Evolutionary conservation across 2,113 vertebrate genomes (phyloP), one percentile per base, ranked within the genome.

Genomic region (Periophthalmodon schlosseri): DNA sequence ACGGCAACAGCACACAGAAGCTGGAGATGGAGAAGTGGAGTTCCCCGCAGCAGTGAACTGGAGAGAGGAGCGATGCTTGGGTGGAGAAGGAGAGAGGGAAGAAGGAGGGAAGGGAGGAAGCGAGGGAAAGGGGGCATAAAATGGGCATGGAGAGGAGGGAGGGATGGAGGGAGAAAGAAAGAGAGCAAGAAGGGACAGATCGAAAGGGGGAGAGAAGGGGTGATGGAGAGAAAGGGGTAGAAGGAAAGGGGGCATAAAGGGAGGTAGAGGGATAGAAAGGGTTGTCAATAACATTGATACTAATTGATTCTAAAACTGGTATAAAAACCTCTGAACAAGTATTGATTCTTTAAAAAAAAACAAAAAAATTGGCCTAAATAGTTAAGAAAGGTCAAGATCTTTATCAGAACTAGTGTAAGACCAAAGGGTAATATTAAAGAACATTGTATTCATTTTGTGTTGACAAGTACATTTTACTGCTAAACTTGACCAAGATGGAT

Each of bases 1-100:
- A 92, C 87, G 93, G 93, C 84, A 94, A 94, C 92, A 89, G 90
- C 90, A 91, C 91, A 90, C 89, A 90, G 91, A 90, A 90, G 84
- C 88, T 63, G 84, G 86, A 82, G 86, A 91, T 92, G 87, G 89
- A 83, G 57, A 28, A 60, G 88, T 91, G 87, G 91, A 93, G 91
- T 92, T 93, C 91, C 94, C 93, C 77, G 87, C 87, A 92, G 93
- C 92, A 92, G 80, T 91, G 89, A 75, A 80, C 57, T 87, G 87
- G 91, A 89, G 77, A 84, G 86, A 91, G 75, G 76, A 88, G 81
- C 82, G 82, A 80, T 54, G 72, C 67, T 69, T 68, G 21, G 64
- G 74, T 44, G 63, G 39, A 63, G 68, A 69, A n/a, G 11, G 4
- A 58, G 65, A 46, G 39, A 50, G 52, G 73, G 56, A 10, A 15